These are phyloP conservation scores for Smutsia gigantea DNA, from an alignment of 2,797 vertebrate genomes.

Conservation along the genomic window DNA sequence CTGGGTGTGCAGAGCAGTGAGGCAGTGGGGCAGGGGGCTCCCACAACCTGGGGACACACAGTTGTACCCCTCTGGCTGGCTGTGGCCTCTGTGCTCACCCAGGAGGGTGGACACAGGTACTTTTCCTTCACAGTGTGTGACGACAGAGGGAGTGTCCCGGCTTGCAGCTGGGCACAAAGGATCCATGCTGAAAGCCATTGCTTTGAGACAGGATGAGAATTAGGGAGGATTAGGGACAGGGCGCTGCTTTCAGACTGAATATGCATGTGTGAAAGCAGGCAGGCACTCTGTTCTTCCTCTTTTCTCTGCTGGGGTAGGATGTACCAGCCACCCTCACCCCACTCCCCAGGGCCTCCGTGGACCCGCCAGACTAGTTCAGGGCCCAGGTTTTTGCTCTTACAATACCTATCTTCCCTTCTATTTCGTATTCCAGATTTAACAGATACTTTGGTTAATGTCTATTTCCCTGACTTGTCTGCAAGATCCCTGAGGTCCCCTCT, in stretches of 20 bases:
- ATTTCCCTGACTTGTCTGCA: not conserved
- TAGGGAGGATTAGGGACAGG: not conserved
- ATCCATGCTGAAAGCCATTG: not conserved
- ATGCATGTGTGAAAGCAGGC: rapidly evolving
- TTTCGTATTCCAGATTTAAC: not conserved
- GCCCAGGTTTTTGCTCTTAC: not conserved
- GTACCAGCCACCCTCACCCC: not conserved
- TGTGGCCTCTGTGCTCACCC: rapidly evolving
- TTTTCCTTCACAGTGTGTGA: not conserved
- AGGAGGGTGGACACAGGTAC: rapidly evolving
- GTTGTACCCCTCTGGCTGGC: no score
- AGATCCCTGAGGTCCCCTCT: not conserved
- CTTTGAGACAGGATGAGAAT: not conserved
- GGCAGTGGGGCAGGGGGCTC: not conserved
- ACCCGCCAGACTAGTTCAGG: not conserved
- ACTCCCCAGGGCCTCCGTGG: not conserved
- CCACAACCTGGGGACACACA: rapidly evolving
- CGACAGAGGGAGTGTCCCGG: not conserved
- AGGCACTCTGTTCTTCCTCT: not conserved
- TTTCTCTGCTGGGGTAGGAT: not conserved
- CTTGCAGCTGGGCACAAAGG: not conserved
- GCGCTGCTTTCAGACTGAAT: not conserved
- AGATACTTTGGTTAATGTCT: not conserved
- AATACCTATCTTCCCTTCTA: not conserved
- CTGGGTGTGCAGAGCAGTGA: not conserved